phyloP scores from a whole-genome alignment of 2,797 vertebrate genomes.

The Chelmon rostratus region DNA sequence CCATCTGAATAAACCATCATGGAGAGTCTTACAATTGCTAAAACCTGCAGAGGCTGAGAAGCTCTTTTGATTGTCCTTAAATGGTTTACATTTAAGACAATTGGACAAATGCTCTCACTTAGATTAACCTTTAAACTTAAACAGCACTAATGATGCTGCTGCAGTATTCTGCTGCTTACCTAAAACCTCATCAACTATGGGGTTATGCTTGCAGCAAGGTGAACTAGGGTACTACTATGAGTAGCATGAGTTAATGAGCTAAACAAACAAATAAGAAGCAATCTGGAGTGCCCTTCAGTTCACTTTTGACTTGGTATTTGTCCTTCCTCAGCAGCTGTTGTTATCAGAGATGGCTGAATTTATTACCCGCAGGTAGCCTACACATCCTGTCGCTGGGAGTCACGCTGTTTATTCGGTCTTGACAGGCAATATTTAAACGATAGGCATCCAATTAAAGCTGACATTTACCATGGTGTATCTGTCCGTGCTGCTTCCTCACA shows the following conservation, averaged over 20 bases:
- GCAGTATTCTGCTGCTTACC: not conserved
- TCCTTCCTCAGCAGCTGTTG: conserved; percentile 62
- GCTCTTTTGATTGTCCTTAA: not conserved
- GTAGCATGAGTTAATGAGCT: conserved; percentile 28
- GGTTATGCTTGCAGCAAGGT: conserved; percentile 21
- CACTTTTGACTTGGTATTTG: conserved; percentile 47
- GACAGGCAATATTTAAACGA: conserved; percentile 64
- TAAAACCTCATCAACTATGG: not conserved
- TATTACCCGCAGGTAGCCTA: conserved; percentile 41
- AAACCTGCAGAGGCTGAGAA: conserved; percentile 9
- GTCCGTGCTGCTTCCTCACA: conserved; percentile 50
- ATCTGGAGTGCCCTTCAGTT: conserved; percentile 52
- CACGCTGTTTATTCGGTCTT: conserved; percentile 63
- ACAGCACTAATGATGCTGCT: not conserved
- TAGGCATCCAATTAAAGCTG: conserved; percentile 74
- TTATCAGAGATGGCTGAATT: conserved; percentile 53
- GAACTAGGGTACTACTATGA: conserved; percentile 20
- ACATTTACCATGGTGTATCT: conserved; percentile 71
- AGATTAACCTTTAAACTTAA: conserved; percentile 3
- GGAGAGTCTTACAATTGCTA: too few species aligned
- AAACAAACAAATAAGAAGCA: conserved; percentile 47
- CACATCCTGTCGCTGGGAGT: conserved; percentile 60
- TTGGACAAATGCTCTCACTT: not conserved
- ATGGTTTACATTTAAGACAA: too few species aligned
- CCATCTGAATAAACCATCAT: not conserved